Percentiles rank a stretch among this genome's conserved stretches.
These are phyloP conservation scores for Oryzias curvinotus DNA, from an alignment of 2,113 vertebrate species.

Conservation along the genomic window DNA sequence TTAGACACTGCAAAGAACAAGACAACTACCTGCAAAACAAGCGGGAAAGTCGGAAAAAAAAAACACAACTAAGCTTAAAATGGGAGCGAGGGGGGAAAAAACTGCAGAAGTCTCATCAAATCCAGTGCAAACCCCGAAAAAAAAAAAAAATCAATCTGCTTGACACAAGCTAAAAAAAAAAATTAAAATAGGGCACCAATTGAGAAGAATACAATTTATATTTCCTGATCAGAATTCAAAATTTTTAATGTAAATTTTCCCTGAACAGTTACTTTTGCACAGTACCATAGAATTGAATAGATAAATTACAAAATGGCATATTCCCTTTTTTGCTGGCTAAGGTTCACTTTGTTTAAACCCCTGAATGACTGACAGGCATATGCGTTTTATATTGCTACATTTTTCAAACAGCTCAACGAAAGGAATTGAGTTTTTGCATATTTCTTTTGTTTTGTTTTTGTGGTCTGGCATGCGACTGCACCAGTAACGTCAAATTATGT, in stretches of 20 bases:
- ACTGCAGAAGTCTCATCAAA: conserved; percentile 76
- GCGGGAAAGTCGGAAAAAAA: conserved; percentile 17
- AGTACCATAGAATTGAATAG: conserved; percentile 76
- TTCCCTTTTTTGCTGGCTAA: conserved; percentile 75
- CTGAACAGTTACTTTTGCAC: conserved; percentile 79
- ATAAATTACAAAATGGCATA: conserved; percentile 74
- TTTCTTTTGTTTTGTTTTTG: conserved; percentile 63
- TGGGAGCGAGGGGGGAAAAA: conserved; percentile 42
- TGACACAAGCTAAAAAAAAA: conserved; percentile 61
- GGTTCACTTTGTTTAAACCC: conserved; percentile 68
- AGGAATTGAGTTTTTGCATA: conserved; percentile 68
- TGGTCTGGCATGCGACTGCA: conserved; percentile 58
- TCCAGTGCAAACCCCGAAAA: conserved; percentile 74
- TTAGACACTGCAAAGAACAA: conserved; percentile 62
- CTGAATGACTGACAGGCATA: conserved; percentile 68
- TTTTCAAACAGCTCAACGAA: conserved; percentile 57
- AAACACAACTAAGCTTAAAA: conserved; percentile 59
- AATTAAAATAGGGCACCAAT: conserved; percentile 60
- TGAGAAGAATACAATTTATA: conserved; percentile 62
- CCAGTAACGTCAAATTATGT: conserved; percentile 64
- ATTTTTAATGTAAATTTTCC: conserved; percentile 69
- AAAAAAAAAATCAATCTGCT: conserved; percentile 66
- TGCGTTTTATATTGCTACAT: conserved; percentile 76
- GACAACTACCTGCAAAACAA: conserved; percentile 61
- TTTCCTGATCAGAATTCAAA: conserved; percentile 70